Base-by-base conservation (phyloP, 2,888 invertebrate species). In the Polyommatus icarus region DNA sequence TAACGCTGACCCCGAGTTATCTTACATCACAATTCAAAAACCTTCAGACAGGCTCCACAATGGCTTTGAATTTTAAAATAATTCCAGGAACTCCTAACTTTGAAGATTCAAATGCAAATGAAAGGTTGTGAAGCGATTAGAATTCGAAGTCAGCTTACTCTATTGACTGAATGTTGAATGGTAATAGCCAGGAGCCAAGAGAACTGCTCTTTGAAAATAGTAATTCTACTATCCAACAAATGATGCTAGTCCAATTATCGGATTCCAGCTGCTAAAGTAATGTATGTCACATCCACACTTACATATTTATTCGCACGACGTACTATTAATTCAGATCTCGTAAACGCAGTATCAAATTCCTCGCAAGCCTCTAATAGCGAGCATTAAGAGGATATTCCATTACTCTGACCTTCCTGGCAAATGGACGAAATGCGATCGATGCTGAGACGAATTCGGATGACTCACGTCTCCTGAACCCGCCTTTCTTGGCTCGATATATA, bases 401-500 rank as follows among this genome's bases (percentile, higher is more conserved):
- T 87, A 87, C 83, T 78, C 83, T 87, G 83, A 84, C 84, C 88
- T 89, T 87, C 87, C 87, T 85, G 84, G 83, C 84, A 87, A 88
- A 89, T 86, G 87, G 83, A 85, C 84, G 87, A 86, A 87, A 88
- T 85, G 84, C 88, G 91, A 92, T 91, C 92, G 91, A 92, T 91
- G 87, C 84, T 84, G 85, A 89, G 88, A 89, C 87, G 85, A 86
- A 88, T 87, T 89, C 85, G 88, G 87, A 86, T 92, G 92, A 92
- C 87, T 92, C 92, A 92, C 87, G 86, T 88, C 87, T 87, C 86
- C 86, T 89, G 89, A 89, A 85, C 87, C 84, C 89, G 88, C 90
- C 90, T 89, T 86, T 87, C 88, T 90, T 91, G 89, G 90, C 90
- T 89, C 88, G 85, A 87, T 88, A 86, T 89, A 86, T 89, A 90